Conservation (phyloP, 2,888 invertebrate species). For the Nymphalis c-album region DNA sequence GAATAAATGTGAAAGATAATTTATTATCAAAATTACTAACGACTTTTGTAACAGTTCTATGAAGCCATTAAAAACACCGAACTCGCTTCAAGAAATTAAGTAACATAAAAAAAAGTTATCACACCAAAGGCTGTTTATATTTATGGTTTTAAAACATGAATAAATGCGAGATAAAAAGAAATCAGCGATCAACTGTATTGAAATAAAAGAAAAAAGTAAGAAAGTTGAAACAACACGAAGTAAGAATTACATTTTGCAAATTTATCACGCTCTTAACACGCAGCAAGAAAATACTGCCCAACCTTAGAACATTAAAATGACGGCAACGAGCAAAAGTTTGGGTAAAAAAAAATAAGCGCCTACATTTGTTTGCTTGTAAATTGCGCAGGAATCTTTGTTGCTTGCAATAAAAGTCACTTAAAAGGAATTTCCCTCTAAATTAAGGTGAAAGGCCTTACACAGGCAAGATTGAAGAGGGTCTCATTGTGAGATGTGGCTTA, state of each 20-base stretch:
- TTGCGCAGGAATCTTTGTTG: slow-evolving; percentile 44
- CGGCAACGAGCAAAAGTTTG: slow-evolving; percentile 17
- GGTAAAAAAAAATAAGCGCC: slow-evolving; percentile 27
- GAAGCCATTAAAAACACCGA: too few species aligned
- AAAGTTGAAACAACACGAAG: slow-evolving; percentile 4
- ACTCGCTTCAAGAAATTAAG: too few species aligned
- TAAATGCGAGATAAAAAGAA: not conserved
- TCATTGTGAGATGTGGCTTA: slow-evolving; percentile 53
- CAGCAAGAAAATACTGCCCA: slow-evolving; percentile 15
- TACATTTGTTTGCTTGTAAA: slow-evolving; percentile 39
- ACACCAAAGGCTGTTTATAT: too few species aligned
- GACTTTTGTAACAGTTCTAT: too few species aligned
- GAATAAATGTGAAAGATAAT: too few species aligned
- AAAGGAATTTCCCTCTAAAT: slow-evolving; percentile 51
- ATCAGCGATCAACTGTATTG: not conserved
- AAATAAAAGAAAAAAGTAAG: not conserved
- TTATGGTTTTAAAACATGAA: too few species aligned
- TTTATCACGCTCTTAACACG: slow-evolving; percentile 9
- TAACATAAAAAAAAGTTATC: too few species aligned
- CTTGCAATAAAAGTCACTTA: slow-evolving; percentile 56
- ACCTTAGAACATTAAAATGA: slow-evolving; percentile 25
- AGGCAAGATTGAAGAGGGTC: slow-evolving; percentile 57
- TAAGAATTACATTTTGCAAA: slow-evolving; percentile 11
- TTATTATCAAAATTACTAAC: too few species aligned
- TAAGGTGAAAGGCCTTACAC: slow-evolving; percentile 49